Evolutionary conservation across 2,888 invertebrate species (phyloP).

Genomic region (Callyntrura sp.): DNA sequence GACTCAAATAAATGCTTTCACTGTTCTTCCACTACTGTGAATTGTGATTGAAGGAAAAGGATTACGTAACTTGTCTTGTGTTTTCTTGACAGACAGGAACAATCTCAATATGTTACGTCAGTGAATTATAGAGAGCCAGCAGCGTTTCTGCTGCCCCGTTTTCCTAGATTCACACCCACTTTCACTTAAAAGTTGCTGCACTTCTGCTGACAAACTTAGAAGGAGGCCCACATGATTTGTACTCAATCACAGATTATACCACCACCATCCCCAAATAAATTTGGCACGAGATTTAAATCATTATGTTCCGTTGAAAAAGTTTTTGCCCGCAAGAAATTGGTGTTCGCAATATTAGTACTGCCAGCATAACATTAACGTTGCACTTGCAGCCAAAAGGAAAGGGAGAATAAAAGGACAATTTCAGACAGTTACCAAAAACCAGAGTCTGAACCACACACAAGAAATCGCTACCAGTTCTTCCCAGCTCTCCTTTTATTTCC

Average conservation of each 20-base stretch:
- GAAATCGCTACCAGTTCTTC: conserved; percentile 24
- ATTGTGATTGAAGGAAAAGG: conserved; percentile 74
- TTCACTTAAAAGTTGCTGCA: conserved; percentile 49
- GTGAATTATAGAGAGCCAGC: conserved; percentile 71
- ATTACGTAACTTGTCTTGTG: conserved; percentile 54
- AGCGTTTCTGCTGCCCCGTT: conserved; percentile 23
- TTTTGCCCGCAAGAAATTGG: background rate
- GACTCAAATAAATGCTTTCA: background rate
- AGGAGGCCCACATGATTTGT: conserved; percentile 53
- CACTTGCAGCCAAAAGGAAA: background rate
- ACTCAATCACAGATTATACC: conserved; percentile 46
- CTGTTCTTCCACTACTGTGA: conserved; percentile 37
- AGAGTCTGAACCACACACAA: conserved; percentile 9
- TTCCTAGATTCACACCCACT: conserved; percentile 37
- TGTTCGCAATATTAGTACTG: background rate
- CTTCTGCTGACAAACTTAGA: conserved; percentile 34
- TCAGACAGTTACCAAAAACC: background rate
- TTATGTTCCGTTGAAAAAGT: conserved; percentile 67
- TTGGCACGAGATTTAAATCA: conserved; percentile 75
- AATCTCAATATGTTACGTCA: conserved; percentile 76
- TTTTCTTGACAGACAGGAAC: conserved; percentile 39
- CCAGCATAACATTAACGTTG: background rate
- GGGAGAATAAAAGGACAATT: conserved; percentile 11
- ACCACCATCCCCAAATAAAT: conserved; percentile 66
- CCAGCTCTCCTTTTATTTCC: conserved; percentile 51